Base-by-base conservation (phyloP, 2,888 invertebrate species). In the Pardosa pseudoannulata region DNA sequence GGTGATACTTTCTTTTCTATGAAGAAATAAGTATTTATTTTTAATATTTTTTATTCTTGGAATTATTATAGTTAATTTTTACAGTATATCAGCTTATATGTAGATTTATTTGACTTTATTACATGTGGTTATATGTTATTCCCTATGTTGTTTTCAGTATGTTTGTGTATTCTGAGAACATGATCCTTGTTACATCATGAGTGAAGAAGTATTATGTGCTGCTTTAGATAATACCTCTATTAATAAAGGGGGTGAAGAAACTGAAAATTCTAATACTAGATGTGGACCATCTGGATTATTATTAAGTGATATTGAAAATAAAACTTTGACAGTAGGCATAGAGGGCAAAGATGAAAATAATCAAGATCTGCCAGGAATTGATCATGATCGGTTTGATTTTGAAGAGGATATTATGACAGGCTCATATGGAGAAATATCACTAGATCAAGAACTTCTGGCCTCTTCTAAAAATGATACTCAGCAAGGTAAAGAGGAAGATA, bases 331-430 rank as follows among this genome's bases (percentile, higher is more conserved):
- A 7, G 32, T 28, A 11, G 68, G 36, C 3, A n/a, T 3, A 19
- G 56, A 64, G 29, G 27, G n/a, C 31, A 56, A 41, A 7, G 79
- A 71, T 1, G 46, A 39, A 64, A 65, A 70, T 32, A 23, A 67
- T n/a, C 67, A 67, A 27, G 72, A 80, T 16, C 75, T 85, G 23
- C 64, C 73, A 7, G 56, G 23, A 6, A 56, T 23, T 56, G 56
- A 56, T 3, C 56, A 2, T 3, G 83, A 88, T 28, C 72, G 65
- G 27, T 83, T 83, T n/a, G 80, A 85, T 28, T 78, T 36, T 72
- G 79, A 79, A 5, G 80, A 78, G 36, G 88, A 88, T 73, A 74
- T 81, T 9, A 88, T 88, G 88, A 81, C 88, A 11, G 86, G 88
- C 6, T 88, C 88, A 2, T 88, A 88, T 29, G 86, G 80, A 19